Percentiles rank a stretch among this genome's conserved stretches.
Conservation (phyloP, 2,888 invertebrate species). For the Andrena camellia region DNA sequence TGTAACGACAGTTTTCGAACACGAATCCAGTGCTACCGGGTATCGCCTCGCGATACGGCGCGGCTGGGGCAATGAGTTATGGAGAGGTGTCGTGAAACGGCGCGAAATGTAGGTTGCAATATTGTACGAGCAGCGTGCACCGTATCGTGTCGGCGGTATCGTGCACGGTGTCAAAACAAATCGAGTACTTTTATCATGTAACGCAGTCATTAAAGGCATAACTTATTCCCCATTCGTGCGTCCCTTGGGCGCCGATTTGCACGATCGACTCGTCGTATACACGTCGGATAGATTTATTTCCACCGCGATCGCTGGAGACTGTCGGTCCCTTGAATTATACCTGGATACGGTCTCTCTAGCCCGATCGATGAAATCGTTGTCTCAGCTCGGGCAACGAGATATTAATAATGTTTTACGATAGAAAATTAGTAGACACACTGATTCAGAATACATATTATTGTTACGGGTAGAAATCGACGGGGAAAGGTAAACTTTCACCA, state of each 20-base stretch:
- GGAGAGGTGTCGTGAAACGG: slow-evolving; percentile 36
- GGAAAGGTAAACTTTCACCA: background rate
- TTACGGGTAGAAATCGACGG: background rate
- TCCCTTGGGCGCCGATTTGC: slow-evolving; percentile 52
- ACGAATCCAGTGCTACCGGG: slow-evolving; percentile 32
- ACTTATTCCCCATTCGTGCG: slow-evolving; percentile 55
- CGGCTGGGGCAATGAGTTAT: slow-evolving; percentile 38
- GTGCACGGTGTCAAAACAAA: slow-evolving; percentile 50
- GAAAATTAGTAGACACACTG: background rate
- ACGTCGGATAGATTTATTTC: slow-evolving; percentile 55
- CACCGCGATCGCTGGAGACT: slow-evolving; percentile 33
- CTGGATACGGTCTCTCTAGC: slow-evolving; percentile 19
- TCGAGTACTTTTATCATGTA: slow-evolving; percentile 48
- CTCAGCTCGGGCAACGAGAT: background rate
- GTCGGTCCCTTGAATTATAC: slow-evolving; percentile 46
- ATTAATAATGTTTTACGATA: background rate
- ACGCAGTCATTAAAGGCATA: slow-evolving; percentile 55
- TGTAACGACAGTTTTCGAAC: slow-evolving; percentile 44
- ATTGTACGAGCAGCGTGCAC: slow-evolving; percentile 34
- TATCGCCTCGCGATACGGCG: slow-evolving; percentile 39
- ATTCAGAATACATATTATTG: background rate
- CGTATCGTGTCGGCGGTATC: slow-evolving; percentile 33
- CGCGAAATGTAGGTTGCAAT: slow-evolving; percentile 52
- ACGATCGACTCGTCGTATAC: slow-evolving; percentile 57
- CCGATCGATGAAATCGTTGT: background rate